A percentile compares a stretch with the other conserved stretches of the same genome.
Evolutionary conservation across 1,140 invertebrate genomes (phyloP).

Genomic region (Brachionus sp.): DNA sequence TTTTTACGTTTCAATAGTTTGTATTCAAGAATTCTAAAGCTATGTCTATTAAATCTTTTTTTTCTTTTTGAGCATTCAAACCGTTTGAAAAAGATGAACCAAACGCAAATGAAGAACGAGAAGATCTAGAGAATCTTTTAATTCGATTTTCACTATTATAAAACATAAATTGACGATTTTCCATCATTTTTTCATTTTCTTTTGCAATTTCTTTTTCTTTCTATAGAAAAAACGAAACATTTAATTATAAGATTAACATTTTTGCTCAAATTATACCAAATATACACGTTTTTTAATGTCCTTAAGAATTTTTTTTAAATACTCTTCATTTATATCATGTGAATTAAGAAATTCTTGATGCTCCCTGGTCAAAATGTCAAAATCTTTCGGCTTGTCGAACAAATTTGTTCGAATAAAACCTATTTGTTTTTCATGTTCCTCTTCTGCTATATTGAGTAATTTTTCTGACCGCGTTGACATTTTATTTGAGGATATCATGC

Average conservation of each 20-base stretch:
- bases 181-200: constrained; percentile 30
- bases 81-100: not conserved
- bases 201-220: not conserved
- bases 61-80: not conserved
- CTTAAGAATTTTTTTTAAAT: constrained; percentile 10
- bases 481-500: not conserved
- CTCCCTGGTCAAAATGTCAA: not conserved
- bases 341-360: not conserved
- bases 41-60: not conserved
- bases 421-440: not conserved
- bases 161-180: constrained; percentile 30
- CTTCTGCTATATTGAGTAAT: not conserved
- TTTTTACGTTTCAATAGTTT: not conserved
- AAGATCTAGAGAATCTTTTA: not conserved
- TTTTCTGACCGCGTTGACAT: not conserved
- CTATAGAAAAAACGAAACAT: not conserved
- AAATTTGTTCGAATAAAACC: not conserved
- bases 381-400: constrained; percentile 12
- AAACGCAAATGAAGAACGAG: not conserved
- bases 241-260: too few relatives aligned
- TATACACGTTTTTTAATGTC: not conserved
- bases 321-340: constrained; percentile 15
- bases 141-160: not conserved
- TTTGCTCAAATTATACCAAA: not conserved
- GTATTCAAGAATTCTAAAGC: not conserved